A percentile compares a stretch with the other conserved stretches of the same genome.
phyloP scores from a whole-genome alignment of 1,140 invertebrate species.

The Rhagoletis zephyria region DNA sequence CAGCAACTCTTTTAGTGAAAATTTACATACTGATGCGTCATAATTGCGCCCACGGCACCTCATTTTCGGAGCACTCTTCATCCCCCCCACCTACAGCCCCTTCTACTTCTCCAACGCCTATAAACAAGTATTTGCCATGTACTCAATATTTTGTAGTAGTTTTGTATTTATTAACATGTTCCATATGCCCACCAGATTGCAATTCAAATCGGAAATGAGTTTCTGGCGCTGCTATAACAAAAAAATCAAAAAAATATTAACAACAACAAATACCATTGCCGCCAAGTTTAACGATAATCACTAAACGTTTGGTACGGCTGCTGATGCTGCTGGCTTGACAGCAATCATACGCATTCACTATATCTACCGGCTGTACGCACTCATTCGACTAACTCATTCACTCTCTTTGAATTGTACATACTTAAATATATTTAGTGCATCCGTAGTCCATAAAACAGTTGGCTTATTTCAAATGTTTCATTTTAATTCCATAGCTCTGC shows the following conservation, averaged over 20 bases:
- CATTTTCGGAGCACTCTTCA: not conserved
- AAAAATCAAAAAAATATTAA: not conserved
- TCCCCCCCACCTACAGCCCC: not conserved
- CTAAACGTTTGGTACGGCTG: not conserved
- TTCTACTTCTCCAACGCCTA: not conserved
- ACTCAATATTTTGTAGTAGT: not conserved
- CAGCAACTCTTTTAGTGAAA: not conserved
- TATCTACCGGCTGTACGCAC: not conserved
- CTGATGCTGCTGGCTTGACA: not conserved
- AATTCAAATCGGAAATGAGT: slow-evolving; percentile 43
- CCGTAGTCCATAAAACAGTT: slow-evolving; percentile 48
- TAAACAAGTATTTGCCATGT: not conserved
- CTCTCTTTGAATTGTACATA: not conserved
- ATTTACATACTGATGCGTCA: slow-evolving; percentile 45
- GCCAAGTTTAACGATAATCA: slow-evolving; percentile 30
- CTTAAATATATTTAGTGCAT: not conserved
- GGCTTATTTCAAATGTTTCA: slow-evolving; percentile 29
- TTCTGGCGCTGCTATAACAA: slow-evolving; percentile 26
- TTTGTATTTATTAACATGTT: slow-evolving; percentile 51
- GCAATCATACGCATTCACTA: slow-evolving; percentile 12
- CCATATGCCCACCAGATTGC: slow-evolving; percentile 52
- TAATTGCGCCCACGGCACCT: slow-evolving; percentile 29
- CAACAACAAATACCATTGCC: not conserved
- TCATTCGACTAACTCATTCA: slow-evolving; percentile 2
- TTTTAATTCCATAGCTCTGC: slow-evolving; percentile 21